A percentile compares a stretch with the other conserved stretches of the same genome.
These are phyloP conservation scores for Caretta caretta DNA, from an alignment of 2,113 vertebrate genomes.

Conservation along the genomic window DNA sequence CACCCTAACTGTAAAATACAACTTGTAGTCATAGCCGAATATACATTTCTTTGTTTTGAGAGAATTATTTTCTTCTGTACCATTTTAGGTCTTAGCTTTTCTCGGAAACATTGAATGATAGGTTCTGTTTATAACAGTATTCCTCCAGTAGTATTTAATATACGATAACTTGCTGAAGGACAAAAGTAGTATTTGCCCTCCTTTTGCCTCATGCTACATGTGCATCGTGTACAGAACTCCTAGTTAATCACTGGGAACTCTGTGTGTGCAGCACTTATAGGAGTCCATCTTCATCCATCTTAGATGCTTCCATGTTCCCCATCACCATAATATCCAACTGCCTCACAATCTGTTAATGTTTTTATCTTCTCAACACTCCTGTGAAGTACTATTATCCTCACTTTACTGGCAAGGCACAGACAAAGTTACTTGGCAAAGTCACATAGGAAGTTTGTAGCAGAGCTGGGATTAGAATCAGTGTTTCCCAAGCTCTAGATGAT, in stretches of 20 bases:
- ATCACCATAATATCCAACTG: neutral
- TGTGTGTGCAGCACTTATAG: neutral
- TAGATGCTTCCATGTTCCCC: neutral
- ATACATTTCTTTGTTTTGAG: neutral
- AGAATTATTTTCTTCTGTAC: neutral
- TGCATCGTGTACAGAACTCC: neutral
- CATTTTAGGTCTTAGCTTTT: neutral
- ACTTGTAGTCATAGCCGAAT: neutral
- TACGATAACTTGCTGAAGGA: neutral
- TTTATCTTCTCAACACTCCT: neutral
- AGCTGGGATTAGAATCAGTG: neutral
- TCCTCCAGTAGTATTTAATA: neutral
- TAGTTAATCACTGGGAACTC: neutral
- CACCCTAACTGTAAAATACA: neutral
- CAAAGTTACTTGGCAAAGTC: rapidly evolving
- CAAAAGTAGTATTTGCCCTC: neutral
- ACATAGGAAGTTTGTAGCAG: neutral
- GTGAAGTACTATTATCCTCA: neutral
- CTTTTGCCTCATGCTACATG: neutral
- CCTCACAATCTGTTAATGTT: neutral
- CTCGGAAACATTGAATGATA: neutral
- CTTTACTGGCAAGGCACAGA: neutral
- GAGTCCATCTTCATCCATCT: neutral
- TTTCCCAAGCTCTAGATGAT: neutral
- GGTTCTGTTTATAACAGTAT: constrained; percentile 48